Evolutionary conservation across 1,140 invertebrate species (phyloP).

Genomic region (Aphis craccivora): DNA sequence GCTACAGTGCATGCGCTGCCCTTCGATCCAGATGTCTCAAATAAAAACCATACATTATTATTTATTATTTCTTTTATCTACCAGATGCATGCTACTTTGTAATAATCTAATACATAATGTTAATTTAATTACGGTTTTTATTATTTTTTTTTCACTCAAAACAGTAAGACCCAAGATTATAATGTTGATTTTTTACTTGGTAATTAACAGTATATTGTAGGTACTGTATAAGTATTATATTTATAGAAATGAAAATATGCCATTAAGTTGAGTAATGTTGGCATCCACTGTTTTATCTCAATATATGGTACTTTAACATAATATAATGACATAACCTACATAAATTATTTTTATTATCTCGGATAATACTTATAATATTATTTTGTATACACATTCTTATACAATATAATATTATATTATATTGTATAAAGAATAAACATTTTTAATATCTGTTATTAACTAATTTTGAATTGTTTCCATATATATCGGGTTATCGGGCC

Average conservation of each 20-base stretch:
- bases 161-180: background rate
- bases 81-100: background rate
- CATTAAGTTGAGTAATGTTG: background rate
- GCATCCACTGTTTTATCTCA: background rate
- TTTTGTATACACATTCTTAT: background rate
- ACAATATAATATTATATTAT: background rate
- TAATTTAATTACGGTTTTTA: conserved; percentile 13
- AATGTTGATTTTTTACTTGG: conserved; percentile 21
- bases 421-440: background rate
- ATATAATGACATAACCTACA: conserved; percentile 9
- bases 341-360: background rate
- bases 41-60: background rate
- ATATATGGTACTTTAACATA: background rate
- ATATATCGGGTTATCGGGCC: background rate
- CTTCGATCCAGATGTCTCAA: conserved; percentile 15
- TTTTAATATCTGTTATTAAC: background rate
- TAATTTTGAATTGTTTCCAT: conserved; percentile 2
- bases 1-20: background rate
- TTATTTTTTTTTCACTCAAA: background rate
- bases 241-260: background rate
- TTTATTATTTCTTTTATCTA: conserved; percentile 2
- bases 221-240: background rate
- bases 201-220: background rate
- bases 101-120: background rate
- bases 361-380: background rate